Evolutionary conservation across 2,797 vertebrate genomes (phyloP).

Genomic region (Melopsittacus undulatus): DNA sequence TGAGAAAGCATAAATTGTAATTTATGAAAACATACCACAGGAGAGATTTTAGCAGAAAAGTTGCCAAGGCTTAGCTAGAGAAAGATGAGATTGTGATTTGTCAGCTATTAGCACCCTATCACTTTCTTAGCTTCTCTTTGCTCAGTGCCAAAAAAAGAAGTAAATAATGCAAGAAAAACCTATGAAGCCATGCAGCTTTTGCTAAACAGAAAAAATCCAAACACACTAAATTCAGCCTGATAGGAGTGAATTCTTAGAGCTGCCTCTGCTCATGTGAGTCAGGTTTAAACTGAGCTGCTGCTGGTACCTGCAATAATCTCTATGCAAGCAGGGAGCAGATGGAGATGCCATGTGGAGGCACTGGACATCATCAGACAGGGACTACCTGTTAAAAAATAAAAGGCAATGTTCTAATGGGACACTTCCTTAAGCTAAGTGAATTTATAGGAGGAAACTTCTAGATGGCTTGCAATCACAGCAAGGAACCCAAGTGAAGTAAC

Average conservation of each 20-base stretch:
- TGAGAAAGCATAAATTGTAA: not conserved
- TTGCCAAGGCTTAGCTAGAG: not conserved
- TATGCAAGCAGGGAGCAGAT: not conserved
- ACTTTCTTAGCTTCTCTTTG: not conserved
- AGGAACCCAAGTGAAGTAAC: not conserved
- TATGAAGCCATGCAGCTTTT: not conserved
- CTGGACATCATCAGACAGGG: not conserved
- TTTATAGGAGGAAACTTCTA: not conserved
- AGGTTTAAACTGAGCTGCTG: not conserved
- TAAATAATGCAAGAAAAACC: not conserved
- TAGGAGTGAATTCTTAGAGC: not conserved
- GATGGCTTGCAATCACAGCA: not conserved
- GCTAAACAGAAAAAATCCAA: not conserved
- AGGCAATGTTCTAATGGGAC: too few relatives aligned
- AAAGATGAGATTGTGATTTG: not conserved
- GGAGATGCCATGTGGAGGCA: not conserved
- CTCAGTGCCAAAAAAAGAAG: not conserved
- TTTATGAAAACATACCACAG: fast-evolving
- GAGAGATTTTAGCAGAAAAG: not conserved
- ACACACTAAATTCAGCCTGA: not conserved
- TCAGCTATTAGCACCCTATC: not conserved
- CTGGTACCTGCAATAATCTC: not conserved
- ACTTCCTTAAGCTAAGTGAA: not conserved
- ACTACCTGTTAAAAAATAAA: too few relatives aligned
- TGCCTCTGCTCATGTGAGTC: fast-evolving